These are phyloP conservation scores for Patella pellucida DNA, from an alignment of 2,888 invertebrate species.

Conservation along the genomic window DNA sequence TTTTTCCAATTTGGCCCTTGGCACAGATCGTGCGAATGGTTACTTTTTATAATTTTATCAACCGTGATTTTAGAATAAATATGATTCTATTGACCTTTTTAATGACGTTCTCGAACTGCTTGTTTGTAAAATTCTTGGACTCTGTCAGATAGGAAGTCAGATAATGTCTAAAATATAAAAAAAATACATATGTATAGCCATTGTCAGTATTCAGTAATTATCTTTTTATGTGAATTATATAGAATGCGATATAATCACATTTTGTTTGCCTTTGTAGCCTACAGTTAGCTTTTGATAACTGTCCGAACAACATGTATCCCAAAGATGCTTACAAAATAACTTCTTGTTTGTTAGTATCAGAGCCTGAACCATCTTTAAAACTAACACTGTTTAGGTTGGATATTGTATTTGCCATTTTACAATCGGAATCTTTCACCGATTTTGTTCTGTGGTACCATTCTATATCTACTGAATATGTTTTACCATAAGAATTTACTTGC, in stretches of 20 bases:
- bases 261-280: no score
- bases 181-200: neutral
- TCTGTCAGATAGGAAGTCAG: constrained; percentile 16
- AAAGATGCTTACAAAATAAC: no score
- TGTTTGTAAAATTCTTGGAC: neutral
- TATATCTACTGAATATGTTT: constrained; percentile 19
- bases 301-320: no score
- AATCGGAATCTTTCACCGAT: constrained; percentile 13
- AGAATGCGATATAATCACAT: no score
- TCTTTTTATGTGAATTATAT: no score
- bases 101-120: constrained; percentile 10
- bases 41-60: no score
- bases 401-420: neutral
- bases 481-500: constrained; percentile 16
- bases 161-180: constrained; percentile 17
- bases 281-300: no score
- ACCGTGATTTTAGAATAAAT: no score
- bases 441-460: constrained; percentile 21
- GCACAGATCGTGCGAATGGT: no score
- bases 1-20: no score
- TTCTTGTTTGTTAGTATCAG: no score
- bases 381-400: constrained; percentile 11
- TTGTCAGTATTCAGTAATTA: no score
- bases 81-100: constrained; percentile 7
- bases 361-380: constrained; percentile 6